These are phyloP conservation scores for Leptopilina clavipes DNA, from an alignment of 1,140 invertebrate species.

Conservation along the genomic window DNA sequence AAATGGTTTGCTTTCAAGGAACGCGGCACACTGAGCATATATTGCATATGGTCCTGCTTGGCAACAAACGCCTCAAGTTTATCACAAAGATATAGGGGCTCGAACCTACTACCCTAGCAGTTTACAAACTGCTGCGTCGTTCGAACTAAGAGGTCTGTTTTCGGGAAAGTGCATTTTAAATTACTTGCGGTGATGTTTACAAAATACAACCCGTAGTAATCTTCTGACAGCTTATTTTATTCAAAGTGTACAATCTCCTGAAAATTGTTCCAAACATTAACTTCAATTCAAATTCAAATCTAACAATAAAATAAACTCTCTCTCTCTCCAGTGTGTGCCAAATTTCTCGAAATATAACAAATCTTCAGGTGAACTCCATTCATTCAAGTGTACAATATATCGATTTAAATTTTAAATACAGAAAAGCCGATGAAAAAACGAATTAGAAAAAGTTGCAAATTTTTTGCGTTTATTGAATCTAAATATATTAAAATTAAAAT, in stretches of 20 bases:
- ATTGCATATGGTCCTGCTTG: conserved; percentile 29
- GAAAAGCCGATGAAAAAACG: no score
- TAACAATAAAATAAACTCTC: background rate
- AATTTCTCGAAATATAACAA: background rate
- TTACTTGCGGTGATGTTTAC: conserved; percentile 16
- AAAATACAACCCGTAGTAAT: background rate
- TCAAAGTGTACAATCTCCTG: no score
- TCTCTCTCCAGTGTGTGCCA: background rate
- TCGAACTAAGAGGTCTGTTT: conserved; percentile 33
- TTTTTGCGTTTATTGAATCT: no score
- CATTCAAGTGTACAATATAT: no score
- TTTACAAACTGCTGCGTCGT: conserved; percentile 33
- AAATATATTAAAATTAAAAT: conserved; percentile 13
- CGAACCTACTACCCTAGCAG: conserved; percentile 33
- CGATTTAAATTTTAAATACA: no score
- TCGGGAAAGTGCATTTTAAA: conserved; percentile 33
- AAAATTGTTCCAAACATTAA: background rate
- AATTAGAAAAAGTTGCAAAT: no score
- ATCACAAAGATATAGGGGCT: conserved; percentile 25
- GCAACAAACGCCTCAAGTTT: conserved; percentile 11
- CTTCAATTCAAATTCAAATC: background rate
- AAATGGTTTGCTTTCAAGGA: conserved; percentile 53
- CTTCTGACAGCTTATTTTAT: conserved; percentile 14
- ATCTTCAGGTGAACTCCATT: no score
- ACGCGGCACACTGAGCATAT: conserved; percentile 33